Percentiles rank a stretch among this genome's conserved stretches.
These are phyloP conservation scores for Vanessa tameamea DNA, from an alignment of 1,140 invertebrate species.

Conservation along the genomic window DNA sequence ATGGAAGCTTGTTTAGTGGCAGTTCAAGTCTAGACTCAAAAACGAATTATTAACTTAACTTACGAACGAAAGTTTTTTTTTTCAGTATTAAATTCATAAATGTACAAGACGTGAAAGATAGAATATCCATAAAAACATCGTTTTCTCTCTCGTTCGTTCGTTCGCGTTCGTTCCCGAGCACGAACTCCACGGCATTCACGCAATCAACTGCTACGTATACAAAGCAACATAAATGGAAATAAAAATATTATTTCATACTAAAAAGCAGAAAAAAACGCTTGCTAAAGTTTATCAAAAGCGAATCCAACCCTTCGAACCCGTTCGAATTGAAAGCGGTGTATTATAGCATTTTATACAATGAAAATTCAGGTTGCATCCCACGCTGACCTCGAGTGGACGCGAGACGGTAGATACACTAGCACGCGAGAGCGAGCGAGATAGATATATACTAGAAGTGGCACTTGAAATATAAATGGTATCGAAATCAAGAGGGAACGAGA, in stretches of 20 bases:
- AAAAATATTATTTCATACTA: conserved; percentile 40
- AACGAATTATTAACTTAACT: too few relatives aligned
- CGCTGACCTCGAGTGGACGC: conserved; percentile 56
- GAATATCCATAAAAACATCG: too few relatives aligned
- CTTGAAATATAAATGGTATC: conserved; percentile 40
- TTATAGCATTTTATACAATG: conserved; percentile 57
- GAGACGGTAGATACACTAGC: conserved; percentile 45
- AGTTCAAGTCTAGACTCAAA: too few relatives aligned
- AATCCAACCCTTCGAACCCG: conserved; percentile 37
- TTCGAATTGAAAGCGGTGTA: conserved; percentile 30
- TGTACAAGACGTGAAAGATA: background rate
- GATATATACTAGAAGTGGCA: conserved; percentile 32
- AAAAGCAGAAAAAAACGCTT: conserved; percentile 34
- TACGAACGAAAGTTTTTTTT: too few relatives aligned
- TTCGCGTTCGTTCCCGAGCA: too few relatives aligned
- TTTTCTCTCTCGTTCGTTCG: too few relatives aligned
- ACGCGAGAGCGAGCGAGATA: conserved; percentile 45
- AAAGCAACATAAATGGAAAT: conserved; percentile 41
- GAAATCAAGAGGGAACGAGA: conserved; percentile 33
- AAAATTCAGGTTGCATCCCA: conserved; percentile 64
- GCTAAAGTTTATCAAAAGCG: conserved; percentile 38
- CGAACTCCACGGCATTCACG: background rate
- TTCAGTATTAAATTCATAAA: too few relatives aligned
- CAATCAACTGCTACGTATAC: conserved; percentile 36
- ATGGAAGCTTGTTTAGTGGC: too few relatives aligned